Conservation (phyloP, 2,113 vertebrate species). For the Caranx melampygus region DNA sequence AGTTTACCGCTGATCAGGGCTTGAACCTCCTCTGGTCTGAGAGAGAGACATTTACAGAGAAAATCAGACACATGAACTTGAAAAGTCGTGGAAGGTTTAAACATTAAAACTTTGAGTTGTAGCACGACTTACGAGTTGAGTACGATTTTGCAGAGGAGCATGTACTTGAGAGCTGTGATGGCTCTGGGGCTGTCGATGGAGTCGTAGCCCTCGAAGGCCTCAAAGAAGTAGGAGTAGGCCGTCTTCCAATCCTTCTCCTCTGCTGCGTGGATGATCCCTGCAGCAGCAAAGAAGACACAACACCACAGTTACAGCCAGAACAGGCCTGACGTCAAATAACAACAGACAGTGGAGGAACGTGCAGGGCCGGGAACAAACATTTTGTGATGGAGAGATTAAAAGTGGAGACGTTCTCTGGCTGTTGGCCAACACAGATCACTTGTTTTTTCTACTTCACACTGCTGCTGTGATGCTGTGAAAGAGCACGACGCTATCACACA, state of each 20-base stretch:
- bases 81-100: background rate
- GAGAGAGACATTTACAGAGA: background rate
- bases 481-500: fast-evolving
- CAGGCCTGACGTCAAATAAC: background rate
- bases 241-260: slow-evolving; percentile 99
- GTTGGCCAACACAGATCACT: too few relatives aligned
- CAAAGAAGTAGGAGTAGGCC: slow-evolving; percentile 98
- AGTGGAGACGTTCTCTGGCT: background rate
- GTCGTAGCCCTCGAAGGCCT: slow-evolving; percentile 98
- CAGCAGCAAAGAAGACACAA: background rate
- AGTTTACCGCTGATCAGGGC: slow-evolving; percentile 96
- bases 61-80: background rate
- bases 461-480: background rate
- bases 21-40: slow-evolving; percentile 97
- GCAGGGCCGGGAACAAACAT: background rate
- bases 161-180: slow-evolving; percentile 98
- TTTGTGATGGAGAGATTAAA: background rate
- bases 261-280: slow-evolving; percentile 98
- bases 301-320: background rate
- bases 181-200: slow-evolving; percentile 96
- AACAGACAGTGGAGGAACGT: background rate
- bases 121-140: slow-evolving; percentile 89
- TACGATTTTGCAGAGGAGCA: slow-evolving; percentile 99
- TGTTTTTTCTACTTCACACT: background rate
- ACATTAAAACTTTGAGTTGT: background rate